Conservation (phyloP, 2,113 vertebrate genomes). For the Bubalus kerabau region DNA sequence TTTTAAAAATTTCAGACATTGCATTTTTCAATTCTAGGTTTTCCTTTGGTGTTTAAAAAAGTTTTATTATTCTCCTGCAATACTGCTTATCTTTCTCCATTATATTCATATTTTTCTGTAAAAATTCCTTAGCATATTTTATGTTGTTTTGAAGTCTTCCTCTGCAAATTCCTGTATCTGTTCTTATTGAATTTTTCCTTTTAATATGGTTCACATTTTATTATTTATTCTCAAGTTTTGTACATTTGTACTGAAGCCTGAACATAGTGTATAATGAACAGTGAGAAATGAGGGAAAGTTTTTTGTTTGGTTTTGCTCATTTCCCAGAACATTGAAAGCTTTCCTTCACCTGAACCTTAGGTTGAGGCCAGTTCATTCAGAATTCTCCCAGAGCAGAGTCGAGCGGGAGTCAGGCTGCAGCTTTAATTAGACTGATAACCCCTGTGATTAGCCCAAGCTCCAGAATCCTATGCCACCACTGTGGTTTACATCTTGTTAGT, state of each 20-base stretch:
- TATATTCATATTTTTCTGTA: background rate
- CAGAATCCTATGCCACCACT: background rate
- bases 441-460: background rate
- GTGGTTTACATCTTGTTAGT: background rate
- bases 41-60: conserved; percentile 9
- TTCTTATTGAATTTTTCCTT: background rate
- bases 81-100: background rate
- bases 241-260: background rate
- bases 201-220: background rate
- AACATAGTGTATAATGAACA: background rate
- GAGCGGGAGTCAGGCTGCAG: background rate
- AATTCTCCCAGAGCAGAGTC: background rate
- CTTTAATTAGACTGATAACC: background rate
- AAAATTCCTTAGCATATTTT: background rate
- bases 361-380: background rate
- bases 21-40: background rate
- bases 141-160: background rate
- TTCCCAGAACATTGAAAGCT: background rate
- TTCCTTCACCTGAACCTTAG: background rate
- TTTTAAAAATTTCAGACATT: background rate
- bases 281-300: background rate
- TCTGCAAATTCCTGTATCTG: background rate
- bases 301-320: background rate
- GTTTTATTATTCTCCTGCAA: background rate
- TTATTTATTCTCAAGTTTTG: background rate